Evolutionary conservation across 2,888 invertebrate species (phyloP).

Genomic region (Drosophila diplacantha): DNA sequence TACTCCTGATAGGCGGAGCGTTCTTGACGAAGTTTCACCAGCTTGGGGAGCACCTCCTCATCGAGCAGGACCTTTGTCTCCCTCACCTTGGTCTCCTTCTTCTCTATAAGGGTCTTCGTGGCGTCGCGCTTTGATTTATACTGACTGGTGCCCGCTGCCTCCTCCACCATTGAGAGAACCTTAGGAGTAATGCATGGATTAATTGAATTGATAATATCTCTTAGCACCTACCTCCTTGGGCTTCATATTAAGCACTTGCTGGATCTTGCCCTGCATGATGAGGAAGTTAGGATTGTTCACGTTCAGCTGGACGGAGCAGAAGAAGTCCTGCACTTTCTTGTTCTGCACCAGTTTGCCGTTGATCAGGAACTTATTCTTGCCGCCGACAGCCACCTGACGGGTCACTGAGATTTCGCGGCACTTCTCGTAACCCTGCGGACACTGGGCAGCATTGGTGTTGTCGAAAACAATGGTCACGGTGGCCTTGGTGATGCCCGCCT

Average conservation of each 20-base stretch:
- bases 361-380: conserved; percentile 94
- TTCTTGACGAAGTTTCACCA: conserved; percentile 91
- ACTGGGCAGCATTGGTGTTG: conserved; percentile 87
- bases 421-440: conserved; percentile 94
- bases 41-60: conserved; percentile 94
- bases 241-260: conserved; percentile 99
- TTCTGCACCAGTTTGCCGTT: conserved; percentile 95
- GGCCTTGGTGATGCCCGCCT: conserved; percentile 96
- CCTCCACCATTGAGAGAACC: conserved; percentile 98
- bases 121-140: conserved; percentile 95
- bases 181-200: conserved; percentile 66
- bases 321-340: conserved; percentile 94
- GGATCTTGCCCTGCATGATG: conserved; percentile 99
- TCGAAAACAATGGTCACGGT: conserved; percentile 97
- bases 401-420: conserved; percentile 94
- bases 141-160: conserved; percentile 98
- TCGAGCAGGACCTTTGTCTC: conserved; percentile 88
- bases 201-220: not conserved
- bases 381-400: conserved; percentile 90
- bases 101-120: conserved; percentile 91
- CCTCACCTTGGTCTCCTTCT: conserved; percentile 92
- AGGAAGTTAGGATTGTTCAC: conserved; percentile 99
- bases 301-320: conserved; percentile 97
- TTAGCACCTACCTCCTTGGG: conserved; percentile 87
- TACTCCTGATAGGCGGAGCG: conserved; percentile 90